These are phyloP conservation scores for Sylvia borin DNA, from an alignment of 2,797 vertebrate genomes.

Conservation along the genomic window DNA sequence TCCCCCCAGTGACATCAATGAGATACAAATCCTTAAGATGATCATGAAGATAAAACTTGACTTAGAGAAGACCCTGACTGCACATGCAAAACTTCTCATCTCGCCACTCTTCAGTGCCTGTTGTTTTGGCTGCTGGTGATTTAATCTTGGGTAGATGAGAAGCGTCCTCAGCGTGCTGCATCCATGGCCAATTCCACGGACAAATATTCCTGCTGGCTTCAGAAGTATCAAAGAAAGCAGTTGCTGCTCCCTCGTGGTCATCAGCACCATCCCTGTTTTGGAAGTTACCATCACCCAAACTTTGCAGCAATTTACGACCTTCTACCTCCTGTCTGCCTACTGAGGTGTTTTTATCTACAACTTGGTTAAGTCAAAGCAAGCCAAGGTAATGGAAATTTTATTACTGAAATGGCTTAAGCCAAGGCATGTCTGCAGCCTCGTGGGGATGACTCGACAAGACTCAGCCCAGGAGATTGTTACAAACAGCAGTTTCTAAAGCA, in stretches of 20 bases:
- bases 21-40: neutral
- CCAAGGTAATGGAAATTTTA: neutral
- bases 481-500: neutral
- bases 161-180: neutral
- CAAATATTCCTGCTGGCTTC: neutral
- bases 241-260: constrained; percentile 43
- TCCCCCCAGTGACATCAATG: neutral
- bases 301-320: neutral
- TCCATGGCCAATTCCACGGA: neutral
- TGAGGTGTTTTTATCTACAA: neutral
- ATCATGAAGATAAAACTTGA: neutral
- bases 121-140: neutral
- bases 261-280: neutral
- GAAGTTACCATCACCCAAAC: neutral
- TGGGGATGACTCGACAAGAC: neutral
- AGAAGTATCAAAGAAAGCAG: constrained; percentile 2
- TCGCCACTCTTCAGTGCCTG: neutral
- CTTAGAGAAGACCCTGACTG: neutral
- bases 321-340: neutral
- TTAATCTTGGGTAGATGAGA: neutral
- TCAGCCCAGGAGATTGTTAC: neutral
- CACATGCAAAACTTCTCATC: neutral
- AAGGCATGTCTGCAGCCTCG: neutral
- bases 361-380: neutral
- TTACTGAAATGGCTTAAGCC: neutral